Conservation (phyloP, 2,113 vertebrate genomes). For the Heterotilapia buettikoferi region DNA sequence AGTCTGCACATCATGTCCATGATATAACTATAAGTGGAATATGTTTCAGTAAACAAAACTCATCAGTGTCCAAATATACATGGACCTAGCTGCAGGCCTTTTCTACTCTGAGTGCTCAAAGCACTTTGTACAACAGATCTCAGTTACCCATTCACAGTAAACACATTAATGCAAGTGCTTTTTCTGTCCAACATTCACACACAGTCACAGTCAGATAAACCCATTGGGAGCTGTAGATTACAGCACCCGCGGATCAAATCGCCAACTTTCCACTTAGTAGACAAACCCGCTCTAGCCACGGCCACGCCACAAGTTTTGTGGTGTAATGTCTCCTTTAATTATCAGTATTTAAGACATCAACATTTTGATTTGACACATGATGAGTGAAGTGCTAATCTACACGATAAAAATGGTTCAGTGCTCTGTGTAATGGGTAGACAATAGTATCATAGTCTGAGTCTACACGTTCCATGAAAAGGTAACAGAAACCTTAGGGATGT, state of each 20-base stretch:
- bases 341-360: background rate
- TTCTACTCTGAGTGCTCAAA: background rate
- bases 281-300: background rate
- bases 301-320: accelerated
- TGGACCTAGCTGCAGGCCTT: background rate
- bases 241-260: background rate
- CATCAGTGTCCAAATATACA: background rate
- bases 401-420: background rate
- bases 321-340: background rate
- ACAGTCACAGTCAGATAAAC: background rate
- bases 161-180: background rate
- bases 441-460: background rate
- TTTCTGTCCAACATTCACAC: background rate
- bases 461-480: background rate
- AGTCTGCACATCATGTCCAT: accelerated
- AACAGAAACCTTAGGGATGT: background rate
- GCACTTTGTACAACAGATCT: background rate
- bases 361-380: background rate
- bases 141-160: background rate
- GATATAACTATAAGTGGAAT: background rate
- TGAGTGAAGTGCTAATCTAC: background rate
- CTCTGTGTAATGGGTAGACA: background rate
- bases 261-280: accelerated
- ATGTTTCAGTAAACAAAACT: background rate
- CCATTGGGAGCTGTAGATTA: background rate